phyloP scores from a whole-genome alignment of 2,113 vertebrate species.

The Jacana jacana region DNA sequence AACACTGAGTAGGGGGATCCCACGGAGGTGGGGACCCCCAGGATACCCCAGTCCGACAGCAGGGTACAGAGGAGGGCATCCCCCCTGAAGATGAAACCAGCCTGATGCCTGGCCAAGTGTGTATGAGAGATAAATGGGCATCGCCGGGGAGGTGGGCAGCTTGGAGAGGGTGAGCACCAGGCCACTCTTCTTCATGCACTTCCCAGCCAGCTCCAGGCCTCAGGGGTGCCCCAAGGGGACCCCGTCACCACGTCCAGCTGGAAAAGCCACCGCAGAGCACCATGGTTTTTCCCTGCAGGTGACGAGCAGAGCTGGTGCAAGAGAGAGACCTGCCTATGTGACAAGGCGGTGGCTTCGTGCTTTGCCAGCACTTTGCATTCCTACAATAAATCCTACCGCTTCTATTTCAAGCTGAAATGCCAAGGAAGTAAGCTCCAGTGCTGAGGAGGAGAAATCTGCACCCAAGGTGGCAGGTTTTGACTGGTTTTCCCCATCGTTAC shows the following conservation, averaged over 20 bases:
- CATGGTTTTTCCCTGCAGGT: not conserved
- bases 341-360: slow-evolving; percentile 53
- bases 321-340: slow-evolving; percentile 56
- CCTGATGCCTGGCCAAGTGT: accelerated
- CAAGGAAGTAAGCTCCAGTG: not conserved
- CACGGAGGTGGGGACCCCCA: accelerated
- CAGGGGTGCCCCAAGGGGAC: not conserved
- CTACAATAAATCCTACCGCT: slow-evolving; percentile 60
- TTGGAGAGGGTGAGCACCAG: accelerated
- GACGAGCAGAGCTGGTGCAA: slow-evolving; percentile 35
- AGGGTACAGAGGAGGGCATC: not conserved
- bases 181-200: accelerated
- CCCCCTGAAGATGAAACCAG: not conserved
- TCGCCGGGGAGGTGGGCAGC: accelerated
- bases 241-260: accelerated
- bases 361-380: slow-evolving; percentile 45
- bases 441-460: not conserved
- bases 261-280: not conserved
- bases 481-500: not conserved
- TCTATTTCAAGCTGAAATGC: slow-evolving; percentile 50
- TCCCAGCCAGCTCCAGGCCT: not conserved
- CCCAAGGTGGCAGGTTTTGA: not conserved
- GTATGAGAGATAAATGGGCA: accelerated
- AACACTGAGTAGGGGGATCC: accelerated
- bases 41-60: accelerated